Evolutionary conservation across 2,797 vertebrate species (phyloP), one percentile per base, ranked within the genome.

Genomic region (Danionella dracula): DNA sequence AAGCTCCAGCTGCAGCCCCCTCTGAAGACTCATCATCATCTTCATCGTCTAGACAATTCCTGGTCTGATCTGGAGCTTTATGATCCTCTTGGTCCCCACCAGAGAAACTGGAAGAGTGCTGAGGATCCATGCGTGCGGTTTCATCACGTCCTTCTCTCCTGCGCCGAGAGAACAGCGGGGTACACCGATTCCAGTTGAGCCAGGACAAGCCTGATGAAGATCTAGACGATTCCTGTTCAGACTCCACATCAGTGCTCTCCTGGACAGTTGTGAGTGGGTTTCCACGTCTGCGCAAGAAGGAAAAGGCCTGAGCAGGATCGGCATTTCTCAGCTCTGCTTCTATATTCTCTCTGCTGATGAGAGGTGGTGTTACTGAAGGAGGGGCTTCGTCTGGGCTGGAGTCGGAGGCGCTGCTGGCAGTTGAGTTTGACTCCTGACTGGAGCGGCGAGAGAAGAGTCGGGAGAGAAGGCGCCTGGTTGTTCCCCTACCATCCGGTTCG

Each of bases 371-470:
- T 85, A 55, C 71, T 15, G 10, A 84, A 70, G 83, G 77, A 5
- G 82, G 50, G 8, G 87, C 29, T 85, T 81, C 84, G 71, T 82
- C 87, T 16, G 63, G 20, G 15, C 50, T 71, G 0, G 68, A 76
- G 32, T 57, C 59, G n/a, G 70, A 64, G 48, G 10, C 44, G 5
- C 67, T 65, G 48, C 59, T 63, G 19, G 69, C 48, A 0, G 82
- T 77, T 0, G 86, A 83, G 0, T 82, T 83, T 0, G 94, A 92
- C 70, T 98, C 95, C 61, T 97, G 94, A 83, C 91, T 94, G 74
- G 95, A 94, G 45, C 93, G 90, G 48, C 95, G 86, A 27, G 94
- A 92, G 79, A 98, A 98, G 68, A 98, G 92, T 49, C 95, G 93
- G 37, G 95, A 96, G 45, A 99, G 71, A 27, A 98, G 83, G 40